Evolutionary conservation across 1,140 invertebrate species (phyloP), one percentile per base, ranked within the genome.

Genomic region (Leptopilina clavipes): DNA sequence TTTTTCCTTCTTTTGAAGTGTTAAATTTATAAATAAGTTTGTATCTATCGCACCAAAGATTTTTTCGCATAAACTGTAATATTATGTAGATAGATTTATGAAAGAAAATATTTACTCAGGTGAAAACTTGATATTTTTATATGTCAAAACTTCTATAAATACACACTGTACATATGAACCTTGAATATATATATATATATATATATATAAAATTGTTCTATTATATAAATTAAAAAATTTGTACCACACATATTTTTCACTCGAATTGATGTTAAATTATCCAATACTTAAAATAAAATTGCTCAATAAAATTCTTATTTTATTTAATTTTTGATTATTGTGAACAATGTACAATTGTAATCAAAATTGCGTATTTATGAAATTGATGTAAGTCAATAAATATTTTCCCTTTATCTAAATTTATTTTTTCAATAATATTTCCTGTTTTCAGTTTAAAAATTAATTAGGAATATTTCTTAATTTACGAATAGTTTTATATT

Each of bases 71-170:
- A 14, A 65, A n/a, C n/a, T 65, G 19, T 31, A 25, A 65, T 22
- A n/a, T 65, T 22, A 52, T 65, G 25, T 65, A 31, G 12, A 65
- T 65, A 65, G 22, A 25, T 31, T 65, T 1, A 22, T 12, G 56
- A 65, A 31, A 25, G 48, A 52, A n/a, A 52, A 52, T 52, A 17
- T 52, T 52, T 52, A 52, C n/a, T 17, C 48, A 52, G n/a, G n/a
- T 52, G 48, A 17, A 52, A 45, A 52, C 1, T 52, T 52, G 48
- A 52, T 17, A 52, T 52, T 52, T 52, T 52, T 52, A 40, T 17
- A 7, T 52, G 14, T 17, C 7, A 17, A 52, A n/a, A 52, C 2
- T 14, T 48, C n/a, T 14, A 48, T 14, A n/a, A 48, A 52, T 52
- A n/a, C 17, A 17, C 14, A 52, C n/a, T 52, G n/a, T 52, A 17